phyloP scores from a whole-genome alignment of 2,888 invertebrate species.

The Penaeus monodon region DNA sequence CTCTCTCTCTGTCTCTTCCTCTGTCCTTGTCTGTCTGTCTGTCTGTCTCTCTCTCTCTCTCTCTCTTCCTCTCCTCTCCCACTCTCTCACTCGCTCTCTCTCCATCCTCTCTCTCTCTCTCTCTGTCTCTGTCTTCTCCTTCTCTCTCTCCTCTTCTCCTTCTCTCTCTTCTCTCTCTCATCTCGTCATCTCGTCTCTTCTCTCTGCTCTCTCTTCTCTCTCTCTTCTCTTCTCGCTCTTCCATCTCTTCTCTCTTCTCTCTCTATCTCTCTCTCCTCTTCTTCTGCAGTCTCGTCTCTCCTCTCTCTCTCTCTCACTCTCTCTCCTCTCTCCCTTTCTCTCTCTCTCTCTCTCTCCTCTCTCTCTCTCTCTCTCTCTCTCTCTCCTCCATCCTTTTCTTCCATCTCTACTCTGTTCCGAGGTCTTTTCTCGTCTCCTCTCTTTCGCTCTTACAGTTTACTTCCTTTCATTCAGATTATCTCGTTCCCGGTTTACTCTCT shows the following conservation, averaged over 20 bases:
- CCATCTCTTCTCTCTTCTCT: background rate
- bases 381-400: background rate
- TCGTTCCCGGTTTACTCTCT: too few relatives aligned
- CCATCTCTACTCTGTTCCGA: too few relatives aligned
- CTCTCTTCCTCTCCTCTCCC: background rate
- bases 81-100: background rate
- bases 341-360: background rate
- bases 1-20: background rate
- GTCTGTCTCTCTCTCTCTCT: background rate
- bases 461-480: too few relatives aligned
- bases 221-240: background rate
- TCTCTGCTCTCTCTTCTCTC: background rate
- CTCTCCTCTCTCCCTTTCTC: background rate
- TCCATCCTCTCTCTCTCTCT: background rate
- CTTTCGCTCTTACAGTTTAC: too few relatives aligned
- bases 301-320: background rate
- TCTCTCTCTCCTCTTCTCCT: background rate
- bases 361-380: background rate
- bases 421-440: too few relatives aligned
- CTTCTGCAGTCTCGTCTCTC: background rate
- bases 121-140: background rate
- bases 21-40: background rate
- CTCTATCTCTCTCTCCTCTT: background rate
- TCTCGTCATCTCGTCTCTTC: background rate
- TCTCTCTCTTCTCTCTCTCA: background rate